Percentiles rank a stretch among this genome's conserved stretches.
These are phyloP conservation scores for Apis florea DNA, from an alignment of 1,140 invertebrate species.

Conservation along the genomic window DNA sequence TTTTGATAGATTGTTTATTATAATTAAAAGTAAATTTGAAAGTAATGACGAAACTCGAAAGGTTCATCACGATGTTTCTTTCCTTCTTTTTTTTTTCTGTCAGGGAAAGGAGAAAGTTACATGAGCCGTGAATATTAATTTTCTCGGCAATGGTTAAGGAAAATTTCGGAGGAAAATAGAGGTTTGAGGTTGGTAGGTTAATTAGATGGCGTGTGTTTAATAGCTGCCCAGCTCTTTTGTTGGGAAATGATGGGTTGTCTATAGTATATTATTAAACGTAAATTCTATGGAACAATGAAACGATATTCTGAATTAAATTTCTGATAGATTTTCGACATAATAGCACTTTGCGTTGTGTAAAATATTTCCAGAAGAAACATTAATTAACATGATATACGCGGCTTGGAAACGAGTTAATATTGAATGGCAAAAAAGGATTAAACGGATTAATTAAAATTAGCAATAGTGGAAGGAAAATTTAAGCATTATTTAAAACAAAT, in stretches of 20 bases:
- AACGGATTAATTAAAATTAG: too few relatives aligned
- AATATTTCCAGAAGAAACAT: constrained; percentile 25
- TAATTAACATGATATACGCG: neutral
- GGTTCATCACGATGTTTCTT: constrained; percentile 27
- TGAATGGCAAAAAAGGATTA: too few relatives aligned
- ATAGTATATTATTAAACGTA: constrained; percentile 8
- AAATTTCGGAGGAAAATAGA: constrained; percentile 9
- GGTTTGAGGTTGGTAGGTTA: neutral
- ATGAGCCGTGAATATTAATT: constrained; percentile 25
- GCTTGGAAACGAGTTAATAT: too few relatives aligned
- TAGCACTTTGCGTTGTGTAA: neutral
- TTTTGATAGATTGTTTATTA: too few relatives aligned
- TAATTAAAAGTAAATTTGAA: too few relatives aligned
- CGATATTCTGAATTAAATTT: neutral
- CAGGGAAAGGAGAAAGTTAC: constrained; percentile 41
- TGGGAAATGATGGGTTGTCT: neutral
- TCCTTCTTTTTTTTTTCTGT: constrained; percentile 17
- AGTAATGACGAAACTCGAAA: neutral
- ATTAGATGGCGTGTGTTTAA: constrained; percentile 37
- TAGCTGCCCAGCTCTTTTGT: neutral
- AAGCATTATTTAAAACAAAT: too few relatives aligned
- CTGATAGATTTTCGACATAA: neutral
- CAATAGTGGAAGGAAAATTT: too few relatives aligned
- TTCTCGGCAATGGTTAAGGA: neutral
- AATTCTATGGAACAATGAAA: constrained; percentile 7